A percentile compares a stretch with the other conserved stretches of the same genome.
Evolutionary conservation across 2,888 invertebrate species (phyloP).

Genomic region (Eledona agricola): DNA sequence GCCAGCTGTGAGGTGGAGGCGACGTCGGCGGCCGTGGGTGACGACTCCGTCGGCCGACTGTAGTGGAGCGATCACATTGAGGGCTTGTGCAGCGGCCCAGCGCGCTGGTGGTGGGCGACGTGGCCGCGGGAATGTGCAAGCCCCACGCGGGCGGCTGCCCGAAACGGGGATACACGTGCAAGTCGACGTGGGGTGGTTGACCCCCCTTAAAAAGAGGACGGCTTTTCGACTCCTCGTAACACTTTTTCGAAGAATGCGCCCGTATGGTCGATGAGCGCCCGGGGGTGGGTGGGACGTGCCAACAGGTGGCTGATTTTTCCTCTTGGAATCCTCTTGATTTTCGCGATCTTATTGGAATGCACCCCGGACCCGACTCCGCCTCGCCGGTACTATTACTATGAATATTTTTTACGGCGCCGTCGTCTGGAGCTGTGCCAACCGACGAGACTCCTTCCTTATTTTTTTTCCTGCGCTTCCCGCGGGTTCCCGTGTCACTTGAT

Average conservation of each 20-base stretch:
- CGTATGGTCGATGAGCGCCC: slow-evolving; percentile 34
- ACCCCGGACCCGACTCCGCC: neutral
- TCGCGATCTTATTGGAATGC: slow-evolving; percentile 27
- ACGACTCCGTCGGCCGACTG: slow-evolving; percentile 55
- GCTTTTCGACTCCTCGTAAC: slow-evolving; percentile 62
- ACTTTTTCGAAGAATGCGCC: slow-evolving; percentile 50
- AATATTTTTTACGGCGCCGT: no score
- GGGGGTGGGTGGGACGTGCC: slow-evolving; percentile 33
- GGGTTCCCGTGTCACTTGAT: slow-evolving; percentile 3
- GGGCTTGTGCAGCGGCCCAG: slow-evolving; percentile 62
- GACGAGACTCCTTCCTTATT: slow-evolving; percentile 7
- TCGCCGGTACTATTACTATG: no score
- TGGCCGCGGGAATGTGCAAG: slow-evolving; percentile 38
- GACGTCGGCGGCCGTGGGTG: slow-evolving; percentile 40
- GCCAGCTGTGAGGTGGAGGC: slow-evolving; percentile 48
- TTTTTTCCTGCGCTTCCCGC: neutral
- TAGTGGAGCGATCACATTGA: slow-evolving; percentile 60
- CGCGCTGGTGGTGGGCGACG: slow-evolving; percentile 56
- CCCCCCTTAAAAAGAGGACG: slow-evolving; percentile 64
- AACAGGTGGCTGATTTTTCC: slow-evolving; percentile 32
- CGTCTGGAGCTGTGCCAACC: slow-evolving; percentile 8
- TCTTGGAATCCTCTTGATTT: slow-evolving; percentile 29
- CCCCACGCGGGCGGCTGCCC: slow-evolving; percentile 48
- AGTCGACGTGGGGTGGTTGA: slow-evolving; percentile 67
- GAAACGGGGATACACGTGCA: slow-evolving; percentile 65